Percentiles rank a stretch among this genome's conserved stretches.
Conservation (phyloP, 2,113 vertebrate species). For the Anthoscopus minutus region DNA sequence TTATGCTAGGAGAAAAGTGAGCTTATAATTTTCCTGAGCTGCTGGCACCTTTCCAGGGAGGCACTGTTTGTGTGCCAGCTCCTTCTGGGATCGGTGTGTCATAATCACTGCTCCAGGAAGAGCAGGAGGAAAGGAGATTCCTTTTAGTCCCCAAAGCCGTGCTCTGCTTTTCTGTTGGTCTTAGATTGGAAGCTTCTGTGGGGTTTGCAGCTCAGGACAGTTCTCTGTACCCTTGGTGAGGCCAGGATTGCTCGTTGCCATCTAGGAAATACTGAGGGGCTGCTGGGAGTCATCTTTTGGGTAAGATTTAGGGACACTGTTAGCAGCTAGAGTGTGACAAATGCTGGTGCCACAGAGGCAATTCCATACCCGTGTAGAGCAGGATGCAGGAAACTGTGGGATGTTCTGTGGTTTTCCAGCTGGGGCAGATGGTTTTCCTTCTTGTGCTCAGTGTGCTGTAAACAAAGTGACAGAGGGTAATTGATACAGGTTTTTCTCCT, state of each 20-base stretch:
- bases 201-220: background rate
- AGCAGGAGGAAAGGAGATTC: background rate
- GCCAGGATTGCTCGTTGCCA: background rate
- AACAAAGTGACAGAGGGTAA: background rate
- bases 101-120: background rate
- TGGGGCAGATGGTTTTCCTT: background rate
- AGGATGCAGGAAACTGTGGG: background rate
- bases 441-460: background rate
- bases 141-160: background rate
- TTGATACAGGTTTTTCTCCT: background rate
- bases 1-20: background rate
- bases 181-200: background rate
- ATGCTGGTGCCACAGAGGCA: background rate
- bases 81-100: background rate
- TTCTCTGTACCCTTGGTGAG: background rate
- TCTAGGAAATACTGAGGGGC: background rate
- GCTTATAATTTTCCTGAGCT: background rate
- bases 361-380: accelerated
- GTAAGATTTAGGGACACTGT: background rate
- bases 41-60: background rate
- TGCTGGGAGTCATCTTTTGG: background rate
- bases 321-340: accelerated
- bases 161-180: background rate
- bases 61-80: background rate
- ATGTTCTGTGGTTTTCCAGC: background rate